These are phyloP conservation scores for Caenorhabditis sulstoni DNA, from an alignment of 2,888 invertebrate genomes.

Conservation along the genomic window DNA sequence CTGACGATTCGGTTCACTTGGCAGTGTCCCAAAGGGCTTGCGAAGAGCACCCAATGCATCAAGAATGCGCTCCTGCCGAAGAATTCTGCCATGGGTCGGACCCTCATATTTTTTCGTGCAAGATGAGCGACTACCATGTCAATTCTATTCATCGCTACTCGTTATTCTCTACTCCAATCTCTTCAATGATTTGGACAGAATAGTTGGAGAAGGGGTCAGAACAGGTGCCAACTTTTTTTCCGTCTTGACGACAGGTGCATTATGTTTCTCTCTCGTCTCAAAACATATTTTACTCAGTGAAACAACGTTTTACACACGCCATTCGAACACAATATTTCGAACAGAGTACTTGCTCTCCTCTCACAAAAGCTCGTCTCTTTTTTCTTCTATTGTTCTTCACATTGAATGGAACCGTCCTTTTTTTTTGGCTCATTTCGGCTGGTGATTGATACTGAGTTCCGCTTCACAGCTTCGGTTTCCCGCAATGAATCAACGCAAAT, in stretches of 20 bases:
- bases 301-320: too few relatives aligned
- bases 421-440: conserved; percentile 5
- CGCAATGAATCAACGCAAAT: conserved; percentile 10
- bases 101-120: conserved; percentile 39
- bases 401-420: neutral
- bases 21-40: conserved; percentile 44
- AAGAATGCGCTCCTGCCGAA: conserved; percentile 44
- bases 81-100: conserved; percentile 12
- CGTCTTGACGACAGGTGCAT: too few relatives aligned
- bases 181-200: neutral
- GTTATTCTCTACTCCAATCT: neutral
- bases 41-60: conserved; percentile 47
- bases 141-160: conserved; percentile 37
- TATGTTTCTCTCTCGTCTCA: too few relatives aligned
- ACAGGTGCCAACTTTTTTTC: neutral
- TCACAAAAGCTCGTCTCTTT: neutral
- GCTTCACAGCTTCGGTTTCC: neutral
- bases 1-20: conserved; percentile 54
- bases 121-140: conserved; percentile 45
- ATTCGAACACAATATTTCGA: neutral
- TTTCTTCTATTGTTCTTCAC: neutral
- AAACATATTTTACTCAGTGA: too few relatives aligned
- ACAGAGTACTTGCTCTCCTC: neutral
- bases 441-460: conserved; percentile 2
- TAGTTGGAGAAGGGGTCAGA: neutral